Conservation (phyloP, 2,888 invertebrate genomes). For the Tricholauxania praeusta region DNA sequence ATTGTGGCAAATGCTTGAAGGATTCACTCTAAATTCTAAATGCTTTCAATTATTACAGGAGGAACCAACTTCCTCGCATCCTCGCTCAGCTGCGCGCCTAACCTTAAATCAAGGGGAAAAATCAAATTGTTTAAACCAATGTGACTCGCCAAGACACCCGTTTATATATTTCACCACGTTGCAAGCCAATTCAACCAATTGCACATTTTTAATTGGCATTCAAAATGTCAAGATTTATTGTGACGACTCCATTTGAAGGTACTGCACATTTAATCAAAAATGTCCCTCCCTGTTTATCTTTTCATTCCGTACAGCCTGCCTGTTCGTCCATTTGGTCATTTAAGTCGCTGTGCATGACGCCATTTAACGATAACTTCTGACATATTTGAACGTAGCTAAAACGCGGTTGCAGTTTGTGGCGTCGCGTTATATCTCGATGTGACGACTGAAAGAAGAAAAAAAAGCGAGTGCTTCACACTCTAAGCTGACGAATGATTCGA, state of each 20-base stretch:
- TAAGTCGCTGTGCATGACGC: slow-evolving; percentile 18
- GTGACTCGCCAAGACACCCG: too few species aligned
- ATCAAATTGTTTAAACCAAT: too few species aligned
- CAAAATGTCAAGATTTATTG: slow-evolving; percentile 28
- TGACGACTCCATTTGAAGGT: slow-evolving; percentile 12
- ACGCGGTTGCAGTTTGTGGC: background rate
- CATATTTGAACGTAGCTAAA: slow-evolving; percentile 12
- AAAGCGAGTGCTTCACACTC: too few species aligned
- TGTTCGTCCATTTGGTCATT: slow-evolving; percentile 13
- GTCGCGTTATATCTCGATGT: background rate
- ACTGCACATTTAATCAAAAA: background rate
- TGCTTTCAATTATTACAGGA: too few species aligned
- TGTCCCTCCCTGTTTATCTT: background rate
- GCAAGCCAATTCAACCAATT: background rate
- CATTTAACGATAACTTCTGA: slow-evolving; percentile 19
- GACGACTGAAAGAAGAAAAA: too few species aligned
- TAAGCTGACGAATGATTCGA: too few species aligned
- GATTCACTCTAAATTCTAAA: too few species aligned
- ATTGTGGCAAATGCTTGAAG: too few species aligned
- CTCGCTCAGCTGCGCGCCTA: background rate
- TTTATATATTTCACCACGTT: too few species aligned
- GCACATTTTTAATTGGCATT: slow-evolving; percentile 26
- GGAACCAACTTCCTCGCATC: too few species aligned
- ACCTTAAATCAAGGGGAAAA: too few species aligned
- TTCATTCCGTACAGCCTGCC: background rate